Base-by-base conservation (phyloP, 2,113 vertebrate species). In the Chaenogobius annularis region DNA sequence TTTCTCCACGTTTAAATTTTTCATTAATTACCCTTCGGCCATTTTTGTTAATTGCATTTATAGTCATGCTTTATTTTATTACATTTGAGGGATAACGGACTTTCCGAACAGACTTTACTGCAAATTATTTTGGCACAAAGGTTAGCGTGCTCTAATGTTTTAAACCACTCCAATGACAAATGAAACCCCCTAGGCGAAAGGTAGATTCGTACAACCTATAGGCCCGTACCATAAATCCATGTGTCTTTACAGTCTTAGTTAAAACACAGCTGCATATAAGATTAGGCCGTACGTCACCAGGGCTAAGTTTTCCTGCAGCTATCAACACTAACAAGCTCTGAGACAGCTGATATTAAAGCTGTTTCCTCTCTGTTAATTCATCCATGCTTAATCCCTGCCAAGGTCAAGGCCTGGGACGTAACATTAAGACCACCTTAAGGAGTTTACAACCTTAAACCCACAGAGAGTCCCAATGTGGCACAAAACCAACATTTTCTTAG, bases 291-390 rank as follows among this genome's bases (percentile, higher is more conserved):
- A 35, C 37, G 61, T 43, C 61, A 63, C 17, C 10, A n/a, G 17
- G 61, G 35, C 61, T 63, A 63, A 20, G 0, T 12, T 47, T 63
- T 67, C 55, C 15, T 63, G 15, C 17, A 40, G 19, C 46, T 48
- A 55, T 48, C n/a, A 71, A 15, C 40, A 70, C 26, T 37, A 74
- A 69, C 46, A 61, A 20, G 65, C 73, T 63, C 35, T 23, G 13
- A 23, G 37, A 37, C 10, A 66, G 40, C 40, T 55, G 47, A 75
- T 63, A 74, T 59, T 37, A 23, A 74, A 68, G 50, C 72, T 5
- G 12, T 17, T 67, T 74, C 19, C 13, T 31, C 40, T 10, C 47
- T 14, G 13, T 50, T 17, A 66, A 47, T 78, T 17, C 4, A 66
- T 63, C 23, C 74, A 59, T 23, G 40, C 37, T 44, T 48, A 40